Base-by-base conservation (phyloP, 2,888 invertebrate genomes). In the Drosophila merina region DNA sequence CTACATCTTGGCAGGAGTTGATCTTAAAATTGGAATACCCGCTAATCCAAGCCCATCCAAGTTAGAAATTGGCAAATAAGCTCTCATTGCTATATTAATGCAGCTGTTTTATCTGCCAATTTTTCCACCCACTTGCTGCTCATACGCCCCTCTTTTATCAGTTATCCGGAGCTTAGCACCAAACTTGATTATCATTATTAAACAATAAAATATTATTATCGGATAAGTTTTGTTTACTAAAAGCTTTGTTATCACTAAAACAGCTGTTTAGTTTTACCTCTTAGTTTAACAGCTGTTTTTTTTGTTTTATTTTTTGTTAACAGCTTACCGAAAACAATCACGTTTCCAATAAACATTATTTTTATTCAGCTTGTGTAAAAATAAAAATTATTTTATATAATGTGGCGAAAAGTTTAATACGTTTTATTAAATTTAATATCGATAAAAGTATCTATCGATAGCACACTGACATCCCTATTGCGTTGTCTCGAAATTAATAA, bases 401-500 rank as follows among this genome's bases (percentile, higher is more conserved):
- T 20, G 20, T 20, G 20, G 20, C 20, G 20, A 1, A 20, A 20
- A 20, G 20, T 20, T 20, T 20, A 20, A 20, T 20, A 20, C 20
- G 20, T 20, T 20, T 20, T 20, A 20, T 20, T 10, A 10, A 12
- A 10, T 4, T 36, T 2, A 42, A 14, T 59, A 59, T 59, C 58
- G 58, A 56, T 59, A 30, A 6, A 33, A 28, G 7, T 1, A 7
- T 1, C 2, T 59, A 59, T 59, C 59, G 59, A 59, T 59, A 59
- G 5, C 3, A 3, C n/a, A 36, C 56, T 20, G 31, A 33, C 59
- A 59, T 59, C 59, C 28, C 59, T 59, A 59, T 56, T 57, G 45
- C 59, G 45, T 59, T 45, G 45, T 30, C 57, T 57, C 25, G 28
- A 59, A 52, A 56, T 59, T 59, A 59, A 59, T 52, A 42, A 40